Evolutionary conservation across 2,888 invertebrate species (phyloP).

Genomic region (Timema podura): DNA sequence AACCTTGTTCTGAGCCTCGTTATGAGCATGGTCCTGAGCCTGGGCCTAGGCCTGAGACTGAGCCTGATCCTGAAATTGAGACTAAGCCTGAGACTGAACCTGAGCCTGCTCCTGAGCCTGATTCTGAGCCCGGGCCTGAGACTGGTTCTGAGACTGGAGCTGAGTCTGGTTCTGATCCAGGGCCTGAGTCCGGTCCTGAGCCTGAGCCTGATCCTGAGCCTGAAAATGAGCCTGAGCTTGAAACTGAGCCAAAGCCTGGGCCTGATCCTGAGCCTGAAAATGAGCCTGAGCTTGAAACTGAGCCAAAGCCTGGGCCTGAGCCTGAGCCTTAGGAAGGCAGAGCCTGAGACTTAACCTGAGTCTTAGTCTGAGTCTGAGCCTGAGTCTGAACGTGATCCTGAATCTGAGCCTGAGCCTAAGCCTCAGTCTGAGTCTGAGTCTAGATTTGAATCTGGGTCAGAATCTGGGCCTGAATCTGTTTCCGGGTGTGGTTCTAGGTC

Average conservation of each 20-base stretch:
- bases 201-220: no score
- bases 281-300: no score
- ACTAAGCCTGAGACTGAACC: no score
- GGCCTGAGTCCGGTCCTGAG: conserved; percentile 21
- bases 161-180: conserved; percentile 23
- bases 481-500: not conserved
- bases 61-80: no score
- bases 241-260: no score
- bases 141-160: not conserved
- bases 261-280: no score
- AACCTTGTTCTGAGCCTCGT: conserved; percentile 29
- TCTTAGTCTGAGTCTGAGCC: conserved; percentile 5
- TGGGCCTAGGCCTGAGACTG: no score
- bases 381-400: not conserved
- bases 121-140: not conserved
- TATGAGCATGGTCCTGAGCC: conserved; percentile 13
- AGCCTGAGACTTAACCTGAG: conserved; percentile 22
- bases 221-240: no score
- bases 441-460: not conserved
- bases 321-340: conserved; percentile 34
- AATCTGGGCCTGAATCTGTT: not conserved
- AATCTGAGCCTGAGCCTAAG: not conserved
- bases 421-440: no score
- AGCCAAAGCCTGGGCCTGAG: no score
- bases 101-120: not conserved